Evolutionary conservation across 2,797 vertebrate species (phyloP), one percentile per base, ranked within the genome.

Genomic region (Crax fasciolata): DNA sequence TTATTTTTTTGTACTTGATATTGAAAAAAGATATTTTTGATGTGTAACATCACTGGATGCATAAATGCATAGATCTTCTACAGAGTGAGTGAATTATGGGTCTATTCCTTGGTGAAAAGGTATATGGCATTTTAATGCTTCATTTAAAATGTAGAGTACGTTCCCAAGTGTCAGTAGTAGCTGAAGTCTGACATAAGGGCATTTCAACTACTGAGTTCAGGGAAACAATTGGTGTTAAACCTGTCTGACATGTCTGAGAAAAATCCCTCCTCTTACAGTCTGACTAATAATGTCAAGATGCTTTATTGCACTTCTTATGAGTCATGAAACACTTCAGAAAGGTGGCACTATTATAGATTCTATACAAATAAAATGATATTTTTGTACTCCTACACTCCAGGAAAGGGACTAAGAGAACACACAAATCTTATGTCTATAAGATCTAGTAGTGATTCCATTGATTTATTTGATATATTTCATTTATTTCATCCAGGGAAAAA

Each of bases 191-290:
- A 67, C 80, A 95, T 67, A 75, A 93, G 79, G 87, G 48, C 79
- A 90, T 81, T 90, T 72, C 32, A 63, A 66, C 87, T 70, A 12
- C 71, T 0, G 9, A 73, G 70, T 57, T 79, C n/a, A 43, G 43
- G 82, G 73, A 74, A 92, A 91, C 38, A 88, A 87, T 70, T 76
- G 59, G 38, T 84, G 83, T 61, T 90, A 93, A 91, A 93, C 73
- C 62, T 93, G 66, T 78, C 87, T 65, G 87, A 93, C 76, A 81
- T 73, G 51, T 61, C 78, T 20, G 58, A 93, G 70, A 92, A 87
- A 95, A 89, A 89, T 86, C 55, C 62, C 78, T 89, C 62, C 87
- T 88, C 30, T 59, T 93, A 14, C 62, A 55, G 35, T 67, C 71
- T 92, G 76, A 87, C 58, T 85, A 91, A 89, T 87, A 89, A 74